These are phyloP conservation scores for Meghimatium bilineatum DNA, from an alignment of 2,888 invertebrate species.

Conservation along the genomic window DNA sequence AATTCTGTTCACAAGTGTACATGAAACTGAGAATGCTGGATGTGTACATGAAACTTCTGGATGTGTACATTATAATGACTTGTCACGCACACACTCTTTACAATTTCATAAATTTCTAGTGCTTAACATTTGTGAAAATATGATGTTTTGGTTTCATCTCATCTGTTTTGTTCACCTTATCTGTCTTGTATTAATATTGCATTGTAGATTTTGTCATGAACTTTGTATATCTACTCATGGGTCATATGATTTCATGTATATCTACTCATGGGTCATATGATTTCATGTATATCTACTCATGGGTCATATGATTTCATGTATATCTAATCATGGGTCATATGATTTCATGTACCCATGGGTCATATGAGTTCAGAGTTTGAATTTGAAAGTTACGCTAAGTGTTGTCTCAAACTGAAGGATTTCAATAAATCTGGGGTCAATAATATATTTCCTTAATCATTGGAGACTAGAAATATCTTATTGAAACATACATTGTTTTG, in stretches of 20 bases:
- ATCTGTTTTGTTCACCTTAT: not conserved
- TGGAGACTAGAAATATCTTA: not conserved
- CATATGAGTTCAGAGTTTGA: not conserved
- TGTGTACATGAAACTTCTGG: too few species aligned
- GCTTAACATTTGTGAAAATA: constrained; percentile 14
- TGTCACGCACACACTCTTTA: too few species aligned
- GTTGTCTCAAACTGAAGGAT: not conserved
- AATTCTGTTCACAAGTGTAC: constrained; percentile 4
- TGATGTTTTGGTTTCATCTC: not conserved
- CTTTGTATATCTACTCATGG: too few species aligned
- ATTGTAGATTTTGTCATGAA: too few species aligned
- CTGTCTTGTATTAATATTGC: constrained; percentile 1
- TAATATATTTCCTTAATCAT: not conserved
- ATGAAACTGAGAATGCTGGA: not conserved
- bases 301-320: too few species aligned
- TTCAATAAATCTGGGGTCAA: not conserved
- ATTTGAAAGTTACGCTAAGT: not conserved
- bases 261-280: too few species aligned
- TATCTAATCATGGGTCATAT: too few species aligned
- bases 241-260: too few species aligned
- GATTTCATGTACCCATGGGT: not conserved
- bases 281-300: too few species aligned
- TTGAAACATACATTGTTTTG: too few species aligned
- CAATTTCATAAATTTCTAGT: not conserved
- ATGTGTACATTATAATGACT: too few species aligned